These are phyloP conservation scores for Ceratina calcarata DNA, from an alignment of 1,140 invertebrate genomes.

Conservation along the genomic window DNA sequence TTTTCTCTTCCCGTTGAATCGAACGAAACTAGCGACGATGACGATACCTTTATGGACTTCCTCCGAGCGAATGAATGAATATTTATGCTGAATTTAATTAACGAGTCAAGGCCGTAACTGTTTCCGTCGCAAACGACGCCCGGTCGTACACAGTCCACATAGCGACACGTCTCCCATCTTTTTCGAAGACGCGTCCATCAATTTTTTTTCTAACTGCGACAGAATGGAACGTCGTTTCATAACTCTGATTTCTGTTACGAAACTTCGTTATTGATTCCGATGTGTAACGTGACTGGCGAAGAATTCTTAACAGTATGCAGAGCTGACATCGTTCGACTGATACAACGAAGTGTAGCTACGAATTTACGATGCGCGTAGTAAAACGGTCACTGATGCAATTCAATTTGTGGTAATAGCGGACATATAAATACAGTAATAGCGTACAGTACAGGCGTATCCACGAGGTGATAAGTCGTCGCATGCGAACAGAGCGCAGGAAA, in stretches of 20 bases:
- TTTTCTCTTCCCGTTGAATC: not conserved
- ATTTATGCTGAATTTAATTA: slow-evolving; percentile 72
- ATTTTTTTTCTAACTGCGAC: not conserved
- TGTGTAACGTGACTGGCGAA: not conserved
- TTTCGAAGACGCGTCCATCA: not conserved
- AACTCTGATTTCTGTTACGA: not conserved
- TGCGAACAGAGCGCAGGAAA: not conserved
- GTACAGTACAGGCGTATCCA: not conserved
- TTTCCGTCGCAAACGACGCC: slow-evolving; percentile 59
- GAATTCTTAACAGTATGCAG: not conserved
- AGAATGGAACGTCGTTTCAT: not conserved
- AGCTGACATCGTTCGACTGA: too few relatives aligned
- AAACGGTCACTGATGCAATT: too few relatives aligned
- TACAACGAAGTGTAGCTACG: too few relatives aligned
- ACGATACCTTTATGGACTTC: slow-evolving; percentile 63
- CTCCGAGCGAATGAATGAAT: slow-evolving; percentile 66
- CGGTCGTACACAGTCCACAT: not conserved
- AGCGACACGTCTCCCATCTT: not conserved
- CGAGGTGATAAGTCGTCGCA: not conserved
- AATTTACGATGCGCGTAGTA: too few relatives aligned
- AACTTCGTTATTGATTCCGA: not conserved
- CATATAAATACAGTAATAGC: too few relatives aligned
- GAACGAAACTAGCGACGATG: slow-evolving; percentile 41
- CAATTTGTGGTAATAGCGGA: too few relatives aligned
- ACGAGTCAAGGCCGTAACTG: slow-evolving; percentile 70